Conservation (phyloP, 2,797 vertebrate species). For the Coregonus suidteri region DNA sequence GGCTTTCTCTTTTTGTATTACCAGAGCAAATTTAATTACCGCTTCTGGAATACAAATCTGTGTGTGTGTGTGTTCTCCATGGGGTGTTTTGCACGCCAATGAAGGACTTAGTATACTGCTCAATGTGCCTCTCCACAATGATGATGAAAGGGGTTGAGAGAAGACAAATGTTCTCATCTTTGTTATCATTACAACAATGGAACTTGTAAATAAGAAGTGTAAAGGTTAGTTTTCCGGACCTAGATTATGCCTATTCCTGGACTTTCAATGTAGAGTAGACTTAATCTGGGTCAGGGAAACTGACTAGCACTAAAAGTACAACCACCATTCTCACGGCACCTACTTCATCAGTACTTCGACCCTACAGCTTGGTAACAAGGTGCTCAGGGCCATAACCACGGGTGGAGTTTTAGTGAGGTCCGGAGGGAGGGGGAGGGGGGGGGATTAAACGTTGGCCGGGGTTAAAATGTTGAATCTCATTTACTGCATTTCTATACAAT, state of each 20-base stretch:
- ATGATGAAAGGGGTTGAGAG: conserved; percentile 15
- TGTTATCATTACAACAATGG: not conserved
- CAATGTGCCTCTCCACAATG: conserved; percentile 54
- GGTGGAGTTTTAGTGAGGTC: no score
- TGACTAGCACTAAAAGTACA: not conserved
- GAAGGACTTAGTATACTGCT: conserved; percentile 56
- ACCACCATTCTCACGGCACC: not conserved
- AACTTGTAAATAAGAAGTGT: not conserved
- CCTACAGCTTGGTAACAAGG: not conserved
- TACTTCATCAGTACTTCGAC: not conserved
- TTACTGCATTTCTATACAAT: no score
- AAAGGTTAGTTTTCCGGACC: not conserved
- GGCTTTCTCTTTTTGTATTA: conserved; percentile 68
- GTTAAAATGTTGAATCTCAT: no score
- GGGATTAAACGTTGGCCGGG: no score
- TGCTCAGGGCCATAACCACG: no score
- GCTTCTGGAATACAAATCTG: conserved; percentile 64
- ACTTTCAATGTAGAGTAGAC: not conserved
- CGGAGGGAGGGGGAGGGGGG: no score
- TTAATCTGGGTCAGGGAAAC: not conserved
- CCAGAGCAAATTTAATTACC: conserved; percentile 72
- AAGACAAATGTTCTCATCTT: conserved; percentile 21
- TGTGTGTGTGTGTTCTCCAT: conserved; percentile 59
- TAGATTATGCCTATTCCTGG: not conserved
- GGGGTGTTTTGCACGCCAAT: conserved; percentile 63